These are phyloP conservation scores for Microctonus hyperodae DNA, from an alignment of 2,888 invertebrate species.

Conservation along the genomic window DNA sequence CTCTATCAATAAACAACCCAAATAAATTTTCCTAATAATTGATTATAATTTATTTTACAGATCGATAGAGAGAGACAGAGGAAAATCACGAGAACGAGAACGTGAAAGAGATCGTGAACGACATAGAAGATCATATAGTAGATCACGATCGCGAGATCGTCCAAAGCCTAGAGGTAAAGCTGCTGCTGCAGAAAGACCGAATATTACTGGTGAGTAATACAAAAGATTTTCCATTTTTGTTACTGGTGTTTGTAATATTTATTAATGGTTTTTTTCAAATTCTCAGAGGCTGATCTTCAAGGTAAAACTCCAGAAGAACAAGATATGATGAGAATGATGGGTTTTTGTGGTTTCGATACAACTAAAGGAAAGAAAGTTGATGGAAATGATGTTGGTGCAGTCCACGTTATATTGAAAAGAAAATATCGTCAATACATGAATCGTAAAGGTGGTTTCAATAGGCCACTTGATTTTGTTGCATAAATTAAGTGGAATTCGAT, in stretches of 20 bases:
- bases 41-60: slow-evolving; percentile 39
- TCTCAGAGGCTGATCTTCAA: slow-evolving; percentile 85
- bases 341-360: slow-evolving; percentile 93
- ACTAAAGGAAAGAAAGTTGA: slow-evolving; percentile 97
- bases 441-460: slow-evolving; percentile 97
- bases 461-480: slow-evolving; percentile 96
- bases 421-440: slow-evolving; percentile 99
- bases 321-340: slow-evolving; percentile 96
- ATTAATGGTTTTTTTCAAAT: slow-evolving; percentile 6
- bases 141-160: slow-evolving; percentile 63
- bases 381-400: slow-evolving; percentile 92
- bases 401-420: slow-evolving; percentile 94
- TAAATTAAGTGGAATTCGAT: slow-evolving; percentile 65
- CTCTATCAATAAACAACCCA: slow-evolving; percentile 2
- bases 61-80: slow-evolving; percentile 55
- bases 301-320: slow-evolving; percentile 91
- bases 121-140: slow-evolving; percentile 63
- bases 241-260: slow-evolving; percentile 5
- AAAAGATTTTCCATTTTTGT: not conserved
- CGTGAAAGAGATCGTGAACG: slow-evolving; percentile 64
- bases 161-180: slow-evolving; percentile 60
- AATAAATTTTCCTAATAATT: no score
- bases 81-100: slow-evolving; percentile 62
- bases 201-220: slow-evolving; percentile 50
- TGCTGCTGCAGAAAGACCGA: slow-evolving; percentile 59